Evolutionary conservation across 1,140 invertebrate genomes (phyloP), one percentile per base, ranked within the genome.

Genomic region (Papilio polyxenes): DNA sequence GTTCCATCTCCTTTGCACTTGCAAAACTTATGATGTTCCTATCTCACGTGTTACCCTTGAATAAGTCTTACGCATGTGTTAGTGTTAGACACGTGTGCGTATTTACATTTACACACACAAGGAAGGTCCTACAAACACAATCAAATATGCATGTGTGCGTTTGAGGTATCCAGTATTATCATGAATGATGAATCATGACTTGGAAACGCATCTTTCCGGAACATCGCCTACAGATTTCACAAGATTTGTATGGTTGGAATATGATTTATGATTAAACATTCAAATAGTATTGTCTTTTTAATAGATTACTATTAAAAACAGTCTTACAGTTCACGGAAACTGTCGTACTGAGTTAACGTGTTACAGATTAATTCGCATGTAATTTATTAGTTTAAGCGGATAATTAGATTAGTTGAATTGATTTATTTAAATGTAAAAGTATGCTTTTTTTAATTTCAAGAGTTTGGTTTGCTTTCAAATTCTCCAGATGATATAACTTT

Each of bases 31-130:
- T 84, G 17, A 59, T 93, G 91, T 89, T 85, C 89, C 87, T 83
- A 69, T 93, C 89, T 89, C 92, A 74, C 82, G 84, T 83, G 75
- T 87, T 92, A 93, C 92, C 90, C 92, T 92, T 90, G 89, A 92
- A 90, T 88, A 87, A 87, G 86, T 89, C 85, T 87, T 86, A 80
- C 88, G 85, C 84, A 89, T 91, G 88, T 91, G 88, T 91, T 85
- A 85, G 89, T 88, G 89, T 89, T 90, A 82, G 48, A 85, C 84
- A 84, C 83, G 86, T 87, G 81, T 87, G 81, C 44, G 69, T 40
- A 65, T 80, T 62, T 69, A 80, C 59, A 65, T 80, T 62, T 69
- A 84, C 82, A 82, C 78, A 82, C 62, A 82, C 48, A 44, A 49
- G 69, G 20, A 78, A 44, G 51, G 76, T 74, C 79, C 82, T 78